phyloP scores from a whole-genome alignment of 2,113 vertebrate genomes.

The Phycodurus eques region DNA sequence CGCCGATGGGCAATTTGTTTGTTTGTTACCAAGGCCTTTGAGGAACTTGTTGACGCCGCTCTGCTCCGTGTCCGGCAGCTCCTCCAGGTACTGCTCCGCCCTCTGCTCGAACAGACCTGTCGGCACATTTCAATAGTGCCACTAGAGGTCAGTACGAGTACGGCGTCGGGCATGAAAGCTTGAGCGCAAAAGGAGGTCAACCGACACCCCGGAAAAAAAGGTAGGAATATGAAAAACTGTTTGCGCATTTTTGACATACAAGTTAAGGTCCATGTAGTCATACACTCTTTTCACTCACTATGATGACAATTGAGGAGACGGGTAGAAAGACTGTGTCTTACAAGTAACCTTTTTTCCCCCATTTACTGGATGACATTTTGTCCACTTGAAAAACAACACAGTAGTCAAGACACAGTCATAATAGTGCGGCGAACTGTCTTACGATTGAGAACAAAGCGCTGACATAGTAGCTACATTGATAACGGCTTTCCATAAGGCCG shows the following conservation, averaged over 20 bases:
- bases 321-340: no score
- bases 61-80: conserved; percentile 95
- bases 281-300: no score
- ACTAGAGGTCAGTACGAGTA: conserved; percentile 59
- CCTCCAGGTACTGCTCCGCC: conserved; percentile 95
- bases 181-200: background rate
- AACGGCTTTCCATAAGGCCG: no score
- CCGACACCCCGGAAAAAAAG: background rate
- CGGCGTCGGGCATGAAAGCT: background rate
- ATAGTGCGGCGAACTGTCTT: no score
- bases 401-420: no score
- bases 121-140: conserved; percentile 21
- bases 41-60: conserved; percentile 98
- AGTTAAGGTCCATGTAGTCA: no score
- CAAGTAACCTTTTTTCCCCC: no score
- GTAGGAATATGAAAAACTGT: background rate
- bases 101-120: conserved; percentile 95
- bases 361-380: no score
- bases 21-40: conserved; percentile 86
- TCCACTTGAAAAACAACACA: no score
- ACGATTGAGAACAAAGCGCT: no score
- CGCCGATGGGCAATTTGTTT: background rate
- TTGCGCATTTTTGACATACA: background rate
- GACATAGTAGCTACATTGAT: no score
- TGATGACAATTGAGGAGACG: background rate